A percentile compares a stretch with the other conserved stretches of the same genome.
Evolutionary conservation across 2,888 invertebrate species (phyloP).

Genomic region (Xanthia icteritia): DNA sequence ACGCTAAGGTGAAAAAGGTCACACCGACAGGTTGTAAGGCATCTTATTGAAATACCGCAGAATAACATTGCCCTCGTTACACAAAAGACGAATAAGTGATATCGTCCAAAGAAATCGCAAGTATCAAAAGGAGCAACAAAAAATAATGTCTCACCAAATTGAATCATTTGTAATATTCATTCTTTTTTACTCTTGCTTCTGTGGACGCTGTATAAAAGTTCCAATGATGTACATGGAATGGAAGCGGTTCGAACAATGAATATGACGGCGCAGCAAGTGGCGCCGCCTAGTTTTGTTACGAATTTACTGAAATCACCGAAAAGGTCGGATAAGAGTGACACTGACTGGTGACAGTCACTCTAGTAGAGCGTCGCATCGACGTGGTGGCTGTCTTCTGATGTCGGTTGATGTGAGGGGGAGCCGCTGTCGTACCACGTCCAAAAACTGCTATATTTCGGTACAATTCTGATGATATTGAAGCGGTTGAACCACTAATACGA

Average conservation of each 20-base stretch:
- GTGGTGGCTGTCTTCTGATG: neutral
- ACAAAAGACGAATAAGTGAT: slow-evolving; percentile 80
- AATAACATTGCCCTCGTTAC: slow-evolving; percentile 79
- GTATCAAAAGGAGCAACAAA: slow-evolving; percentile 79
- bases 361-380: neutral
- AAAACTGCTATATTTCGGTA: neutral
- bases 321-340: neutral
- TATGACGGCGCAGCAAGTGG: neutral
- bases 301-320: neutral
- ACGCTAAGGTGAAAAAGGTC: slow-evolving; percentile 23
- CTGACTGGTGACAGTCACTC: neutral
- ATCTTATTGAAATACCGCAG: slow-evolving; percentile 68
- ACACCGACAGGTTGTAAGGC: slow-evolving; percentile 39
- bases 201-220: slow-evolving; percentile 75
- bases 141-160: slow-evolving; percentile 86
- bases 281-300: neutral
- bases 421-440: neutral
- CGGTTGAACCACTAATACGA: too few species aligned
- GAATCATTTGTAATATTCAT: slow-evolving; percentile 88
- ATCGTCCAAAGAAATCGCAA: slow-evolving; percentile 81
- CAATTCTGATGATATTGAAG: neutral
- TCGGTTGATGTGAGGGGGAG: neutral
- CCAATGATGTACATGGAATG: slow-evolving; percentile 58
- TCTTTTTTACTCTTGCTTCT: slow-evolving; percentile 82
- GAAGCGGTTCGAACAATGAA: slow-evolving; percentile 34